Conservation (phyloP, 92 coral and sea anemone species). For the Epizoanthus stellaris region DNA sequence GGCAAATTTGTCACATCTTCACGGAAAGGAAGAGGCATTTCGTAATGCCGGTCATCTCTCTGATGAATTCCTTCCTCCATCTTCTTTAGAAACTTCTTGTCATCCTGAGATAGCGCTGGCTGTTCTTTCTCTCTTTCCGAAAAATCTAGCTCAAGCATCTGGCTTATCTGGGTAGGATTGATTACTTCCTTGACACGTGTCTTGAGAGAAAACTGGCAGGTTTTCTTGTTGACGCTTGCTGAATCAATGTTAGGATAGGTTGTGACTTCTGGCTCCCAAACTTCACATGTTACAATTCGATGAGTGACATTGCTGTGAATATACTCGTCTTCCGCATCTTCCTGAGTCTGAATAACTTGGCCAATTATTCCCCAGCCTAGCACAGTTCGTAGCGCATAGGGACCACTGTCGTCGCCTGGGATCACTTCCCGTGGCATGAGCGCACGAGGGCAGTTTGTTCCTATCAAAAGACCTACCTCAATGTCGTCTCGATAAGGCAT, state of each 20-base stretch:
- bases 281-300: conserved; percentile 5
- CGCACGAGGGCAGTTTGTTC: conserved; percentile 66
- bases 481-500: conserved; percentile 51
- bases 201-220: conserved; percentile 44
- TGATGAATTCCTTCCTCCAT: conserved; percentile 45
- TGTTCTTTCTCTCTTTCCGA: conserved; percentile 21
- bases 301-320: neutral
- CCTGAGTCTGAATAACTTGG: conserved; percentile 5
- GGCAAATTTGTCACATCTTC: conserved; percentile 32
- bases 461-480: conserved; percentile 66
- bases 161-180: conserved; percentile 39
- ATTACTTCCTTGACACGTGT: conserved; percentile 55
- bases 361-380: conserved; percentile 78
- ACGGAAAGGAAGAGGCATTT: conserved; percentile 58
- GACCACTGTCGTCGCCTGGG: conserved; percentile 56
- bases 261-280: conserved; percentile 11
- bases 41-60: conserved; percentile 49
- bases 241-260: conserved; percentile 28
- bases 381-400: conserved; percentile 63
- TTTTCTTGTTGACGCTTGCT: neutral
- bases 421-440: conserved; percentile 73
- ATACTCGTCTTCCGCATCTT: conserved; percentile 10
- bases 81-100: conserved; percentile 46
- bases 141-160: conserved; percentile 57
- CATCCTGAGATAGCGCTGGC: conserved; percentile 49